phyloP scores from a whole-genome alignment of 2,113 vertebrate species.

The Epinephelus fuscoguttatus region DNA sequence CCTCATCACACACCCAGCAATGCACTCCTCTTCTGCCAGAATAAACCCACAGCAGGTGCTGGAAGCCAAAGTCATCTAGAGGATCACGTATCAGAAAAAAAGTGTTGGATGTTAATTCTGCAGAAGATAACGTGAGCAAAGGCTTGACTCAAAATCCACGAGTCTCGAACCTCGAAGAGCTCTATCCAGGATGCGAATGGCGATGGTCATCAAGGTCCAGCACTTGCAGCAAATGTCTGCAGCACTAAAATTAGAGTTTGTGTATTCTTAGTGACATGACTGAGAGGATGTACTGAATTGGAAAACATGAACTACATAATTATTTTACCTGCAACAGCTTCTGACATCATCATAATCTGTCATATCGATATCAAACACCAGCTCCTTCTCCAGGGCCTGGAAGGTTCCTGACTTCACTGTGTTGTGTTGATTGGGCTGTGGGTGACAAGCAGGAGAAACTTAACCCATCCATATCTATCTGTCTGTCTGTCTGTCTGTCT shows the following conservation, averaged over 20 bases:
- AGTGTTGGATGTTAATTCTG: neutral
- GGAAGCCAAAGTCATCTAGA: slow-evolving; percentile 95
- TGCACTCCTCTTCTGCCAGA: slow-evolving; percentile 96
- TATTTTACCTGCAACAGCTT: slow-evolving; percentile 92
- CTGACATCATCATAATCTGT: slow-evolving; percentile 97
- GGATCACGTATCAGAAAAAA: neutral
- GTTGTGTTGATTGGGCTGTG: slow-evolving; percentile 93
- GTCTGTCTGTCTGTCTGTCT: too few species aligned
- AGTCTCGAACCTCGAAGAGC: slow-evolving; percentile 90
- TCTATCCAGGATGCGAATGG: slow-evolving; percentile 91
- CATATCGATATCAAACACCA: slow-evolving; percentile 99
- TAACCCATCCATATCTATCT: neutral
- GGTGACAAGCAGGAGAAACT: slow-evolving; percentile 23
- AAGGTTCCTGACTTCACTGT: slow-evolving; percentile 93
- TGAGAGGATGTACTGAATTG: neutral
- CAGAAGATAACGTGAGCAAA: neutral
- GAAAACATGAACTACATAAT: neutral
- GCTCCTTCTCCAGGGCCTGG: slow-evolving; percentile 96
- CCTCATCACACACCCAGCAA: slow-evolving; percentile 97
- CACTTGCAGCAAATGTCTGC: slow-evolving; percentile 96
- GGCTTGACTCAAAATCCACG: neutral
- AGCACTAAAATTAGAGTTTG: slow-evolving; percentile 82
- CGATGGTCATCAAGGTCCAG: slow-evolving; percentile 97
- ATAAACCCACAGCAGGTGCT: slow-evolving; percentile 95
- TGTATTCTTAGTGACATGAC: neutral